Conservation (phyloP, 2,113 vertebrate genomes). For the Sylvilagus bachmani region DNA sequence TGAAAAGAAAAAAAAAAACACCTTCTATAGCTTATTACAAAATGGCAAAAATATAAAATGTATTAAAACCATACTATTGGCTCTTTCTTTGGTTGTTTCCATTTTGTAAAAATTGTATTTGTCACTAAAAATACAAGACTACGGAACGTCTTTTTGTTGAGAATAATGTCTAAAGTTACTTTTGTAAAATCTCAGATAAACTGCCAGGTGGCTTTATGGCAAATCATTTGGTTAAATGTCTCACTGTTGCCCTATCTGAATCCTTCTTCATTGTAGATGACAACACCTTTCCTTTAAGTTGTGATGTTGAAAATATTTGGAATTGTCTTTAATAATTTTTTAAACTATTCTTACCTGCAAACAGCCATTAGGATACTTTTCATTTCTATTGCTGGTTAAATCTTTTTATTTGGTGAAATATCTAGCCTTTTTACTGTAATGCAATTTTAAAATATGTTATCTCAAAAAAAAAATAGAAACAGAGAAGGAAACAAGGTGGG, state of each 20-base stretch:
- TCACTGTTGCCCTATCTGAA: fast-evolving
- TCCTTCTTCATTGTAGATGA: too few species aligned
- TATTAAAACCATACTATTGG: background rate
- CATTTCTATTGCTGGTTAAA: background rate
- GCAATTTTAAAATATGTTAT: too few species aligned
- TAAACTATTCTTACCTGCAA: fast-evolving
- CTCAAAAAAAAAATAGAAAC: too few species aligned
- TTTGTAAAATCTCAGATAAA: background rate
- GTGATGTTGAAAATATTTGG: background rate
- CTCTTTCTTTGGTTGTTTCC: background rate
- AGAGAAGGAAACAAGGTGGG: too few species aligned
- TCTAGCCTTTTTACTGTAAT: too few species aligned
- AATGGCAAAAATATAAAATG: background rate
- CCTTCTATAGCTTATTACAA: background rate
- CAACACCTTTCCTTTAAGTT: background rate
- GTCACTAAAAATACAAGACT: background rate
- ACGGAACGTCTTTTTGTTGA: background rate
- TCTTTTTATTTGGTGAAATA: too few species aligned
- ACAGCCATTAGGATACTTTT: background rate
- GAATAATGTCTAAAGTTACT: background rate
- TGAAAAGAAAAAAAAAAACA: background rate
- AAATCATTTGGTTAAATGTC: background rate
- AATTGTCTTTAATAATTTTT: background rate
- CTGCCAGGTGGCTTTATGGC: too few species aligned
- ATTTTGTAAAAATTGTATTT: background rate